Percentiles rank a stretch among this genome's conserved stretches.
Evolutionary conservation across 2,113 vertebrate genomes (phyloP).

Genomic region (Ochotona princeps): DNA sequence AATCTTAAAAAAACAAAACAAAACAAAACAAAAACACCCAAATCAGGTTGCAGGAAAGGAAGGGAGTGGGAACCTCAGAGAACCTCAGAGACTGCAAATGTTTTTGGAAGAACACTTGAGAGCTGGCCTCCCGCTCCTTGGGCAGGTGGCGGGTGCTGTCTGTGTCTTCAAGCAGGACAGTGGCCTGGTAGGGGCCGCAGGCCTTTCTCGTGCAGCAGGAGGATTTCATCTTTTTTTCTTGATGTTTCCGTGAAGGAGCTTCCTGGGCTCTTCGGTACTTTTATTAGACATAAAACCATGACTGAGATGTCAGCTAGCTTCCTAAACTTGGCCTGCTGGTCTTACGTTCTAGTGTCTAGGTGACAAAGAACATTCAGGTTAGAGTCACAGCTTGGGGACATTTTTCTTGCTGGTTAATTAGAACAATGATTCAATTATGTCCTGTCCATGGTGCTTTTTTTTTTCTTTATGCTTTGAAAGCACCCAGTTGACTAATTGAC

Average conservation of each 20-base stretch:
- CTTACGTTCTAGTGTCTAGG: conserved; percentile 71
- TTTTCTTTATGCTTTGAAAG: background rate
- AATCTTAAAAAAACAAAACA: too few species aligned
- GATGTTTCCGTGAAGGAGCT: conserved; percentile 28
- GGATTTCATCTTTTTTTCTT: background rate
- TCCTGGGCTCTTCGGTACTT: conserved; percentile 65
- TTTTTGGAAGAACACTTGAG: background rate
- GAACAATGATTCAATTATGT: conserved; percentile 57
- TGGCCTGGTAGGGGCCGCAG: background rate
- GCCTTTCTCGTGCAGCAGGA: background rate
- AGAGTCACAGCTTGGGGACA: conserved; percentile 57
- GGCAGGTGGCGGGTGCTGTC: background rate
- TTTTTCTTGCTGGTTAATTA: conserved; percentile 62
- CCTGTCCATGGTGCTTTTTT: background rate
- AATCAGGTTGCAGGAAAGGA: background rate
- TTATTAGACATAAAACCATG: conserved; percentile 67
- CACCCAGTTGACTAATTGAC: conserved; percentile 53
- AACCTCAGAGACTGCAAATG: background rate
- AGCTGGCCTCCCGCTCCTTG: background rate
- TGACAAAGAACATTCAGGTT: conserved; percentile 47
- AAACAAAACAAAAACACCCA: too few species aligned
- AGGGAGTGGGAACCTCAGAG: background rate
- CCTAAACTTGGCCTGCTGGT: conserved; percentile 71
- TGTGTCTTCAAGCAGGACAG: background rate
- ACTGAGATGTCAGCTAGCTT: conserved; percentile 66